Conservation (phyloP, 2,888 invertebrate genomes). For the Rotaria socialis region DNA sequence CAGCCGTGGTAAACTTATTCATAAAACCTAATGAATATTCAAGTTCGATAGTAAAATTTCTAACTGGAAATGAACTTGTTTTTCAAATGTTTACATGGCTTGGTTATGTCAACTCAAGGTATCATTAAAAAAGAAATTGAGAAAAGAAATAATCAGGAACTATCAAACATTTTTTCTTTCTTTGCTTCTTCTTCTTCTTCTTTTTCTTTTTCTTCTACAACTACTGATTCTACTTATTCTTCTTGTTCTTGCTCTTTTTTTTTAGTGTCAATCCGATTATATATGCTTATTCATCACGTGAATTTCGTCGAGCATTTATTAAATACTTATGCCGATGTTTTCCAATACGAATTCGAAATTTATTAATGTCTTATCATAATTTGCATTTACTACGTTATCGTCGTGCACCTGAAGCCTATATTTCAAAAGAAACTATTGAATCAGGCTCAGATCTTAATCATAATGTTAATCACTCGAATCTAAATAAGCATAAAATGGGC, state of each 20-base stretch:
- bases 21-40: neutral
- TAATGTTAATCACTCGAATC: neutral
- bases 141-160: neutral
- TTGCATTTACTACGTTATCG: constrained; percentile 28
- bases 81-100: constrained; percentile 33
- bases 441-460: neutral
- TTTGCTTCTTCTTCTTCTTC: neutral
- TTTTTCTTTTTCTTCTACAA: no score
- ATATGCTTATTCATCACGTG: constrained; percentile 35
- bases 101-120: constrained; percentile 25
- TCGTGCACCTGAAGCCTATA: neutral
- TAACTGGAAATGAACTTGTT: neutral
- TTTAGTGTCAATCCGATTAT: constrained; percentile 33
- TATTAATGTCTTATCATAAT: constrained; percentile 28
- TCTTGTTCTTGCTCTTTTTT: neutral
- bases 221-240: no score
- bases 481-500: neutral
- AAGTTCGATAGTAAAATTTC: neutral
- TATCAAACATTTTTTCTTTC: neutral
- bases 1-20: neutral
- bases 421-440: neutral
- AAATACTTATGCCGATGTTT: constrained; percentile 35
- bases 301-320: constrained; percentile 35
- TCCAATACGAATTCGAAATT: neutral
- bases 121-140: neutral